Evolutionary conservation across 2,888 invertebrate species (phyloP), one percentile per base, ranked within the genome.

Genomic region (Drosophila formosana): DNA sequence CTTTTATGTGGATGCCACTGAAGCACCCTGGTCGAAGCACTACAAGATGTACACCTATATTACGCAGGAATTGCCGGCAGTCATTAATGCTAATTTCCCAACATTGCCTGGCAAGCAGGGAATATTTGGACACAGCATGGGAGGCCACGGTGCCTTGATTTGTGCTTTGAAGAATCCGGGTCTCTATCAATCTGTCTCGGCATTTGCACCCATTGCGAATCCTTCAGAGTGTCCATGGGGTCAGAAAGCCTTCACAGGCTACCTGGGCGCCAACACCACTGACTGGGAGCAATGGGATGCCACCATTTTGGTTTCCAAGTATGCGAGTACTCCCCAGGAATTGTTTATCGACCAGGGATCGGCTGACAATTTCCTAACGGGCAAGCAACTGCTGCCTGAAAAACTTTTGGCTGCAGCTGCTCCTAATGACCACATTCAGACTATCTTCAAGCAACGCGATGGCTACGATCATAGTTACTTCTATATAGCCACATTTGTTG

Each of bases 391-490:
- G 8, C 92, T 96, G 60, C 98, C 98, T 0, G 96, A 98, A 75
- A 97, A 97, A 86, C 94, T 99, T 37, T 93, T 97, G 6, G 50
- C 67, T 0, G 89, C 84, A 3, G 87, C 90, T 6, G 80, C 83
- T 0, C 72, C 73, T 49, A 94, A 95, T 66, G 95, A 94, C 13
- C 95, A 95, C 58, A 93, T 97, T 18, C 95, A 95, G 11, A 94
- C 95, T 0, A 94, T 96, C 57, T 93, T 95, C 13, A 95, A 96
- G 78, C 93, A 95, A 89, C 94, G 96, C 8, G 96, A 96, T 75
- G 98, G 96, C 13, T 99, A 99, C 90, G 98, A 99, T 92, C 99
- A 99, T 93, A 96, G 97, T 50, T 99, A 99, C 90, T 99, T 95
- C 90, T 98, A 97, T 90, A 96, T 99, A 75, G 94, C 98, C 0